Percentiles rank a stretch among this genome's conserved stretches.
phyloP scores from a whole-genome alignment of 2,113 vertebrate species.

The Pseudopipra pipra region DNA sequence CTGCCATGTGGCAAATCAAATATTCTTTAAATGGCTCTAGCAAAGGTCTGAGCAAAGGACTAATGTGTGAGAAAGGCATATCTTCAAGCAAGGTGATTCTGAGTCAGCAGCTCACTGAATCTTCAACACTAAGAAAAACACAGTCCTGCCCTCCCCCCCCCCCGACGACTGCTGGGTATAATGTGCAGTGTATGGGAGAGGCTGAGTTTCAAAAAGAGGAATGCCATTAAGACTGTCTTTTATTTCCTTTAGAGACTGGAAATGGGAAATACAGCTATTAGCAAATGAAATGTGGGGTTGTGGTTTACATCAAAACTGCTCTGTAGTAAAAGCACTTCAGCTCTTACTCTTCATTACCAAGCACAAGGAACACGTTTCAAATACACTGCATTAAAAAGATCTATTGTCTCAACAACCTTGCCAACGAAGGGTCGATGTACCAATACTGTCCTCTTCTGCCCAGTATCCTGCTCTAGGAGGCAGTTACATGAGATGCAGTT shows the following conservation, averaged over 20 bases:
- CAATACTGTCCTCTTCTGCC: not conserved
- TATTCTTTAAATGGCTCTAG: not conserved
- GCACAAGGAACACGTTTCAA: not conserved
- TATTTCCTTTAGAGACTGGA: not conserved
- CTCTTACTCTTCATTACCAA: not conserved
- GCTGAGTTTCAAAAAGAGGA: not conserved
- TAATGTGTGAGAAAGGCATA: not conserved
- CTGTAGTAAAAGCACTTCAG: not conserved
- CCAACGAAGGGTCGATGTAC: not conserved
- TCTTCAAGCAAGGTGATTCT: not conserved
- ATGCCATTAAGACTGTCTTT: not conserved
- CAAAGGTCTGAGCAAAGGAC: not conserved
- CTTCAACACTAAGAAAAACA: not conserved
- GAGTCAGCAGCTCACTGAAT: conserved; percentile 8
- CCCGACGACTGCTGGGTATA: not conserved
- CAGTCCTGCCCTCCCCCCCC: not conserved
- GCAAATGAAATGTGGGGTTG: not conserved
- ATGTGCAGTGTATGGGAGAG: not conserved
- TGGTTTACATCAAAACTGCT: not conserved
- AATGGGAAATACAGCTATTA: not conserved
- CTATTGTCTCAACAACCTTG: not conserved
- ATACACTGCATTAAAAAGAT: not conserved
- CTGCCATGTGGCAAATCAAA: not conserved
- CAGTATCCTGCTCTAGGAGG: not conserved
- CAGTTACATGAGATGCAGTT: not conserved